A percentile compares a stretch with the other conserved stretches of the same genome.
Conservation (phyloP, 2,113 vertebrate genomes). For the Progne subis region DNA sequence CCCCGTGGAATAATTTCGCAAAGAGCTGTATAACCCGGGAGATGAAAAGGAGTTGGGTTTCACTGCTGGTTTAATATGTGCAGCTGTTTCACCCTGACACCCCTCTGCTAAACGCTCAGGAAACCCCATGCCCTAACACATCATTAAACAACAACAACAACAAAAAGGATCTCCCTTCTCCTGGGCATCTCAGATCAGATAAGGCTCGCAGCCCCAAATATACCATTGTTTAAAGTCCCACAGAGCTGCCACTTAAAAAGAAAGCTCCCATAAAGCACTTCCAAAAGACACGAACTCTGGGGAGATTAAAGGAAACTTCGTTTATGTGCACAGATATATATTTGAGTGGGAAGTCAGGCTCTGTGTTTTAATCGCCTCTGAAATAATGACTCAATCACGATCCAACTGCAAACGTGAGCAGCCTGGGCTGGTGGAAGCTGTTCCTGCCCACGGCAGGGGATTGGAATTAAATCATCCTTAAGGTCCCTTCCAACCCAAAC, state of each 20-base stretch:
- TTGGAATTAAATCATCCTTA: background rate
- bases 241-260: background rate
- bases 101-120: slow-evolving; percentile 59
- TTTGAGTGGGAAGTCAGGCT: background rate
- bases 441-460: background rate
- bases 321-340: background rate
- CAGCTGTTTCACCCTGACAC: slow-evolving; percentile 65
- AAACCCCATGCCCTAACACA: slow-evolving; percentile 30
- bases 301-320: background rate
- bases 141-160: background rate
- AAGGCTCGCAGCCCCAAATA: background rate
- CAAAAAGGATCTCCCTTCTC: background rate
- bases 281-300: background rate
- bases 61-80: slow-evolving; percentile 43
- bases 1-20: slow-evolving; percentile 49
- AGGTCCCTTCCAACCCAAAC: background rate
- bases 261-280: background rate
- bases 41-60: slow-evolving; percentile 68
- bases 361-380: slow-evolving; percentile 25
- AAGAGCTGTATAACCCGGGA: slow-evolving; percentile 49
- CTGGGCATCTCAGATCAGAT: background rate
- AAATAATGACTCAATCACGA: background rate
- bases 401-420: background rate
- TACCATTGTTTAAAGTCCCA: background rate
- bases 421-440: background rate